phyloP scores from a whole-genome alignment of 2,113 vertebrate genomes.

The Hippocampus zosterae region DNA sequence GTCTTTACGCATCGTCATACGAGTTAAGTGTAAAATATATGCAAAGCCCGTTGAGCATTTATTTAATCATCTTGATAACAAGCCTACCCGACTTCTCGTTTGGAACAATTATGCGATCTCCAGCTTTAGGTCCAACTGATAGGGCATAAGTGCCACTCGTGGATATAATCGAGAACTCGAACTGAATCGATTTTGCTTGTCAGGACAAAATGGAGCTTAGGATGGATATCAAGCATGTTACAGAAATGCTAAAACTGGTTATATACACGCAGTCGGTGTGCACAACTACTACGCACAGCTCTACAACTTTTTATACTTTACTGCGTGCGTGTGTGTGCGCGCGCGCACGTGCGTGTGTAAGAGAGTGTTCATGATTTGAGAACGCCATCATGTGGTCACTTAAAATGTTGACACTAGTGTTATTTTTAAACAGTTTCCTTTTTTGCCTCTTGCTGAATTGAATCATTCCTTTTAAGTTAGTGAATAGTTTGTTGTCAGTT shows the following conservation, averaged over 20 bases:
- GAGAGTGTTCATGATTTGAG: neutral
- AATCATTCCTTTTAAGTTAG: neutral
- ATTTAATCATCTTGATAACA: too few relatives aligned
- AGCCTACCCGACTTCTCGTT: too few relatives aligned
- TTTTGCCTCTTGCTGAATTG: neutral
- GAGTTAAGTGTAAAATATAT: too few relatives aligned
- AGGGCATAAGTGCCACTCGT: too few relatives aligned
- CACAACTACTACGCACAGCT: neutral
- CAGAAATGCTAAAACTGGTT: neutral
- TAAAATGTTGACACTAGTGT: neutral
- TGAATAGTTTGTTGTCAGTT: neutral
- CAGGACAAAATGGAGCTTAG: too few relatives aligned
- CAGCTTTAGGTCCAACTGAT: too few relatives aligned
- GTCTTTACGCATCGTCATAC: neutral
- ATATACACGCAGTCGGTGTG: neutral
- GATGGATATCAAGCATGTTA: too few relatives aligned
- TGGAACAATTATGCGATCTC: too few relatives aligned
- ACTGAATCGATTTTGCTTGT: too few relatives aligned
- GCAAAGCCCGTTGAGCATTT: too few relatives aligned
- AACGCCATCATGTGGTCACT: neutral
- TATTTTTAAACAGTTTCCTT: neutral
- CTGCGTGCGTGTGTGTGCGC: neutral
- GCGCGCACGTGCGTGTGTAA: too few relatives aligned
- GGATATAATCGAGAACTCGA: too few relatives aligned
- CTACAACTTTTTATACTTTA: constrained; percentile 1